Base-by-base conservation (phyloP, 2,113 vertebrate species). In the Phrynosoma blainvillii region DNA sequence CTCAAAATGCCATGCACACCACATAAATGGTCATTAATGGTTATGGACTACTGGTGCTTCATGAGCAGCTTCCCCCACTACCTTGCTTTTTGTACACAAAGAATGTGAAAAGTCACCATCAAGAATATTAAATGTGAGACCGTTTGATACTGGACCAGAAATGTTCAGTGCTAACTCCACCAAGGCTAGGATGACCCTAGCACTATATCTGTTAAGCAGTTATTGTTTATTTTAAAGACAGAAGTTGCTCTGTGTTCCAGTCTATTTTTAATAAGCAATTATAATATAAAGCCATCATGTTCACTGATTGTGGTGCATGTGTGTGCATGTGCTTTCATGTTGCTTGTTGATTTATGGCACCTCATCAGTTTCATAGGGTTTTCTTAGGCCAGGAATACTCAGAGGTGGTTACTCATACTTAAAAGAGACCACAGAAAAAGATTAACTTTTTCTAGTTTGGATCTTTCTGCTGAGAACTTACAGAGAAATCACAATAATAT, bases 381-480 rank as follows among this genome's bases (percentile, higher is more conserved):
- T 62, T 62, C 59, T 62, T 62, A 16, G 59, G 59, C 59, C 14
- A 62, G 59, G 13, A 62, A 14, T 16, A 27, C 18, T 70, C 5
- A 11, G 30, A 71, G 68, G 30, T 30, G 12, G 27, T 30, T 30
- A 30, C 25, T 6, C 68, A 71, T 71, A 5, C 52, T 71, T 12
- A 25, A 81, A 36, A 81, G 16, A 73, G 56, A 71, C 59, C 80
- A 89, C 86, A 86, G 3, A 30, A 27, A 85, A 78, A 78, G 14
- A 20, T 0, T 56, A 62, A 56, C 56, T 79, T 74, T 12, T 77
- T 36, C 10, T 32, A 14, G 21, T 62, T 54, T 32, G 1, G 11
- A 65, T 47, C 80, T 27, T 75, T 32, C 91, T 71, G 1, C 65
- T 87, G 42, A 65, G 47, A 89, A 82, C 18, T 74, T 79, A 83